A percentile compares a stretch with the other conserved stretches of the same genome.
Evolutionary conservation across 2,888 invertebrate genomes (phyloP).

Genomic region (Seira musarum): DNA sequence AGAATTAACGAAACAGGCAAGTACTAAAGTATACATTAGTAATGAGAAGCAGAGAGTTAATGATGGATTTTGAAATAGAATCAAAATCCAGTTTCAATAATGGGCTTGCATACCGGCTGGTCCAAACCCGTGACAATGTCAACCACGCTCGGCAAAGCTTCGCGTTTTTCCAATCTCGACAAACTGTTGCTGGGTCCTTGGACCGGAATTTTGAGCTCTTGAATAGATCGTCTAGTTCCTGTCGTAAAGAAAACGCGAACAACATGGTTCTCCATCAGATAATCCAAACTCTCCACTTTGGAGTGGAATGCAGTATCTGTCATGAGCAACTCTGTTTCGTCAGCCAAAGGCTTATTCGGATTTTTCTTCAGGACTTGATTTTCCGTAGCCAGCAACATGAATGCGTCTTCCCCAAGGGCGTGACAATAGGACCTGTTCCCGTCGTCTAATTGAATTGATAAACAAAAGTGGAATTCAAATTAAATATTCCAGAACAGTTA

Average conservation of each 20-base stretch:
- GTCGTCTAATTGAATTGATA: too few species aligned
- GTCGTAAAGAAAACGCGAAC: constrained; percentile 65
- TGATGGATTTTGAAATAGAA: too few species aligned
- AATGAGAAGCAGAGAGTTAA: too few species aligned
- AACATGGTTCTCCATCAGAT: constrained; percentile 39
- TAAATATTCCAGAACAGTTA: too few species aligned
- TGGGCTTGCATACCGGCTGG: too few species aligned
- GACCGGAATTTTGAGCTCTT: constrained; percentile 41
- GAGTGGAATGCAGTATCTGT: constrained; percentile 71
- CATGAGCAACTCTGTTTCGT: constrained; percentile 70
- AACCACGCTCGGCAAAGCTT: not conserved
- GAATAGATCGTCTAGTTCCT: constrained; percentile 59
- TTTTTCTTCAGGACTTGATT: constrained; percentile 78
- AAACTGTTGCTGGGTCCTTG: constrained; percentile 25
- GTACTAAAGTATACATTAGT: too few species aligned
- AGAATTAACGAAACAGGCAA: too few species aligned
- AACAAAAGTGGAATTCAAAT: too few species aligned
- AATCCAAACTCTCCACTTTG: constrained; percentile 76
- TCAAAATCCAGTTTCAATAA: too few species aligned
- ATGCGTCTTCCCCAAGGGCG: constrained; percentile 76
- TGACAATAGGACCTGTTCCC: constrained; percentile 71
- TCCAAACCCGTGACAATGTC: constrained; percentile 74
- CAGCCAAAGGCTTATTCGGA: constrained; percentile 74
- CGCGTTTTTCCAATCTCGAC: constrained; percentile 37
- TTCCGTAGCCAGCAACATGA: constrained; percentile 79